Evolutionary conservation across 2,797 vertebrate genomes (phyloP), one percentile per base, ranked within the genome.

Genomic region (Molossus alvarezi): DNA sequence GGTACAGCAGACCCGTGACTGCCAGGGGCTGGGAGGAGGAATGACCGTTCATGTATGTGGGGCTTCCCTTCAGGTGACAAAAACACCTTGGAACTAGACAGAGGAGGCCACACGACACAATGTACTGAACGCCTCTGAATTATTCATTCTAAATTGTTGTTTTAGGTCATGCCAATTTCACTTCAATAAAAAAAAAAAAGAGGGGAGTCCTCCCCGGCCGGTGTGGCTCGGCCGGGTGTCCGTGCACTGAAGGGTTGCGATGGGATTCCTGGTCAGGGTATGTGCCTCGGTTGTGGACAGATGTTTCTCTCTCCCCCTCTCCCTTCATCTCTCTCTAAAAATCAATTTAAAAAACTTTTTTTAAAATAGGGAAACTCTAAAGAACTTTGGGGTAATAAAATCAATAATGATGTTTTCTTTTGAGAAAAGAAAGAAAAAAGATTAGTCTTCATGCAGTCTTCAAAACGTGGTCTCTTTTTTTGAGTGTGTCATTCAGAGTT

Each of bases 31-130:
- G 51, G 8, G 5, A 72, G 29, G 85, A 12, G 10, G 45, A 15
- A 7, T 2, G 37, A 13, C 20, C 0, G 77, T 17, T 48, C 1
- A 9, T 6, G 4, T 17, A n/a, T 3, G 8, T 0, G 3, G 18
- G n/a, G 27, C 10, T 21, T 33, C 51, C 80, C 76, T 53, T 2
- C 8, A 45, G 25, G 55, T 6, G 17, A 71, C 9, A 29, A 29
- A 53, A 62, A 13, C 4, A 14, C n/a, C 64, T 53, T 6, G 13
- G 27, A 57, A 14, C 57, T 9, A 20, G 48, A 17, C 0, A 33
- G 64, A 72, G 3, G 17, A 1, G 64, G 57, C 11, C 1, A 17
- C 12, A 41, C 10, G 37, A 37, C 41, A 64, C 6, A 27, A 7
- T 8, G 1, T 12, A 2, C 18, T 12, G 12, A 11, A 41, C 18